phyloP scores from a whole-genome alignment of 2,888 invertebrate species.

The Eueremaeus valkanovi region DNA sequence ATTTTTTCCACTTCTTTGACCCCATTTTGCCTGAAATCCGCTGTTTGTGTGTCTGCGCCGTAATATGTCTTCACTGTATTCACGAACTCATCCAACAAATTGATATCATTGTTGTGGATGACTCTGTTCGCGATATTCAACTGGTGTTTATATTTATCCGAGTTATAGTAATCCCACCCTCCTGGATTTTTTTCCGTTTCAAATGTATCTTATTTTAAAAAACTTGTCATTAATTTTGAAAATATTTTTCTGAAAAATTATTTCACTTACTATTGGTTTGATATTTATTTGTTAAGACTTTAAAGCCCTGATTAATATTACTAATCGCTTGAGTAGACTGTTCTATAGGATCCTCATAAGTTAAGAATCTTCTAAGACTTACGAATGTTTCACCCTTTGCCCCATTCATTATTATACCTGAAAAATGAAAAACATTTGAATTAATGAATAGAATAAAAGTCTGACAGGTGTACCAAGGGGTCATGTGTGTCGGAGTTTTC shows the following conservation, averaged over 20 bases:
- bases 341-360: neutral
- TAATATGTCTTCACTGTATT: neutral
- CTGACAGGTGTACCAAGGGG: too few relatives aligned
- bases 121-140: neutral
- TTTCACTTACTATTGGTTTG: neutral
- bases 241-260: neutral
- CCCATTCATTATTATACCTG: neutral
- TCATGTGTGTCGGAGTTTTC: too few relatives aligned
- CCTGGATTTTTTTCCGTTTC: neutral
- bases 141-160: neutral
- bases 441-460: neutral
- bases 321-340: neutral
- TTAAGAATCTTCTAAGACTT: neutral
- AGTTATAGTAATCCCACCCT: too few relatives aligned
- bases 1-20: neutral
- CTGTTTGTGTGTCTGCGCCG: neutral
- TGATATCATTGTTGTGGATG: neutral
- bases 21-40: neutral
- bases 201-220: neutral
- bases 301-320: neutral
- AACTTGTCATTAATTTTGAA: neutral
- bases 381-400: neutral
- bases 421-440: neutral
- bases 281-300: neutral
- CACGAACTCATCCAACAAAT: neutral